Evolutionary conservation across 2,797 vertebrate species (phyloP).

Genomic region (Gambusia yucatana): DNA sequence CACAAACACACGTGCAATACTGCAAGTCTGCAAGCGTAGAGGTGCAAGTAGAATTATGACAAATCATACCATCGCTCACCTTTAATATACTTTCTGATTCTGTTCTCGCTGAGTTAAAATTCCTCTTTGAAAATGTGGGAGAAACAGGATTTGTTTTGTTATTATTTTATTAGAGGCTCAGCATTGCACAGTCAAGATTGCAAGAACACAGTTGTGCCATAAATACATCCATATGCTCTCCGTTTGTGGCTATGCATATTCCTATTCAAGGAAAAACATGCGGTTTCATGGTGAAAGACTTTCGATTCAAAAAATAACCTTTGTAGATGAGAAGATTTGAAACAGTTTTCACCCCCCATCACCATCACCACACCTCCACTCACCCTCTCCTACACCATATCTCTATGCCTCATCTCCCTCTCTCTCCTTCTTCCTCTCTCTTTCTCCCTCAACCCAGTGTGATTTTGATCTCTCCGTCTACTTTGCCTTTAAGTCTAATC

Average conservation of each 20-base stretch:
- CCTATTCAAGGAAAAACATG: slow-evolving; percentile 79
- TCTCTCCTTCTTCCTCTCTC: slow-evolving; percentile 34
- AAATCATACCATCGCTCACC: slow-evolving; percentile 56
- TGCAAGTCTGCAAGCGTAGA: slow-evolving; percentile 13
- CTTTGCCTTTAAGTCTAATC: slow-evolving; percentile 71
- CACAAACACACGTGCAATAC: background rate
- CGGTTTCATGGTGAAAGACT: slow-evolving; percentile 77
- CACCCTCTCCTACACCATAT: slow-evolving; percentile 4
- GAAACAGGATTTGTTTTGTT: slow-evolving; percentile 60
- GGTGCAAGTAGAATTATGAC: slow-evolving; percentile 57
- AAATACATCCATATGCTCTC: slow-evolving; percentile 83
- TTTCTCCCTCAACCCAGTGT: slow-evolving; percentile 28
- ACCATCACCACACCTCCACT: slow-evolving; percentile 12
- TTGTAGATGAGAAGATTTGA: slow-evolving; percentile 80
- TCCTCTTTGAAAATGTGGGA: slow-evolving; percentile 37
- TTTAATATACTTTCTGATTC: slow-evolving; percentile 63
- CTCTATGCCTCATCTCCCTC: slow-evolving; percentile 37
- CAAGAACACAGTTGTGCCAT: slow-evolving; percentile 74
- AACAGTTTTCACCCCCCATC: slow-evolving; percentile 45
- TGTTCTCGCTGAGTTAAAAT: slow-evolving; percentile 42
- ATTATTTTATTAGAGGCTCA: slow-evolving; percentile 46
- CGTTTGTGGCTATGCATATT: slow-evolving; percentile 81
- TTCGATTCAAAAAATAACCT: slow-evolving; percentile 79
- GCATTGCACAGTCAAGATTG: slow-evolving; percentile 73
- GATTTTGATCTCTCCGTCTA: slow-evolving; percentile 64